Base-by-base conservation (phyloP, 2,888 invertebrate genomes). In the Drosophila merina region DNA sequence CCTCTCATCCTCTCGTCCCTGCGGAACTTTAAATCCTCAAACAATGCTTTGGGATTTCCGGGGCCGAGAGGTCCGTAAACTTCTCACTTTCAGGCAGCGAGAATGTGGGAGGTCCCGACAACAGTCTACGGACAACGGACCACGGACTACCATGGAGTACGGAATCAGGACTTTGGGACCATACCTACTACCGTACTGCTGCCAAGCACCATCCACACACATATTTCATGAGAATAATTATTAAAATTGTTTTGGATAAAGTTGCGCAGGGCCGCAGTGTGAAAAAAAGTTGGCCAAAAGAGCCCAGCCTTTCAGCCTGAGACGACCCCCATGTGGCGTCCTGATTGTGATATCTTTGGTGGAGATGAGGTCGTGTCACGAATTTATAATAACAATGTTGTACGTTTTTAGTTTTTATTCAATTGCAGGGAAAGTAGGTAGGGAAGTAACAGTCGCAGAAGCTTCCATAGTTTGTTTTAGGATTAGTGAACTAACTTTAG, bases 161-260 rank as follows among this genome's bases (percentile, higher is more conserved):
- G 0, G 8, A 25, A n/a, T 25, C 25, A 20, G 8, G 57, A 38
- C 25, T 8, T 45, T 20, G 5, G 40, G 20, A 42, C 7, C 49
- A 12, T 31, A 36, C 42, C 42, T 26, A 6, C 42, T 28, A 25
- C 48, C 56, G 25, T 4, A 38, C 31, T 57, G 57, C 36, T 48
- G 60, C 58, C 58, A 42, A 8, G 40, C 60, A 48, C 60, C 58
- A 69, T 51, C 47, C 50, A 63, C 48, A 62, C 58, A 68, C 73
- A 71, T 74, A 76, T 82, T 75, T 83, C 72, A 78, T 74, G 60
- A 79, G 80, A 86, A 86, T 83, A 83, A 83, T 83, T 83, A 83
- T 83, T 86, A 80, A 83, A 83, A 83, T 83, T 83, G 80, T 80
- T 82, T 77, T 64, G 71, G 64, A 63, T 71, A 71, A 71, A 71